Percentiles rank a stretch among this genome's conserved stretches.
These are phyloP conservation scores for Philypnodon macrostomus DNA, from an alignment of 2,797 vertebrate species.

Conservation along the genomic window DNA sequence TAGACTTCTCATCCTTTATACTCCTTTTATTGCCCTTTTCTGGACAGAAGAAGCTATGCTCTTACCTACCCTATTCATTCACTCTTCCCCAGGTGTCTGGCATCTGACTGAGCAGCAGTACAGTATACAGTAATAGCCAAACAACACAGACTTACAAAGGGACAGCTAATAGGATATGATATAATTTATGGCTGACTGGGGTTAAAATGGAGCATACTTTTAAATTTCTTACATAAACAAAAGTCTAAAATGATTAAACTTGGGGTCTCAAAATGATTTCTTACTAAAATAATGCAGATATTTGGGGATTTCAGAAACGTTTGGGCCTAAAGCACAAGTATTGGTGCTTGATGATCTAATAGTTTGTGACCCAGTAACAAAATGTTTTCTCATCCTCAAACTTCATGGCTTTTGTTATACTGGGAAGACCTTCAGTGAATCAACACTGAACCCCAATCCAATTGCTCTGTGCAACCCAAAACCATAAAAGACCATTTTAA, in stretches of 20 bases:
- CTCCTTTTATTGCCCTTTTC: slow-evolving; percentile 31
- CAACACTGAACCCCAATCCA: slow-evolving; percentile 67
- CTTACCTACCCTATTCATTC: slow-evolving; percentile 42
- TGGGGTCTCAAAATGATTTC: slow-evolving; percentile 10
- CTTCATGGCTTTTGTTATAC: slow-evolving; percentile 45
- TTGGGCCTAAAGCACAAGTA: slow-evolving; percentile 14
- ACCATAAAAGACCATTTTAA: slow-evolving; percentile 58
- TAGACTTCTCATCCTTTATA: slow-evolving; percentile 63
- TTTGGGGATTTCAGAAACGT: too few species aligned
- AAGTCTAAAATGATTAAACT: slow-evolving; percentile 15
- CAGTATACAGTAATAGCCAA: slow-evolving; percentile 40
- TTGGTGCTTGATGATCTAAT: slow-evolving; percentile 15
- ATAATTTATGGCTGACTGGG: slow-evolving; percentile 58
- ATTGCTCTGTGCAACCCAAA: slow-evolving; percentile 60
- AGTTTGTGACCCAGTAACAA: slow-evolving; percentile 21
- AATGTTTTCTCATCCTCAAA: slow-evolving; percentile 48
- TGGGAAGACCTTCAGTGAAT: slow-evolving; percentile 54
- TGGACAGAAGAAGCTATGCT: slow-evolving; percentile 32
- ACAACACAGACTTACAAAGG: slow-evolving; percentile 40
- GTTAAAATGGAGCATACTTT: slow-evolving; percentile 47
- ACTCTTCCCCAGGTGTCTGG: slow-evolving; percentile 59
- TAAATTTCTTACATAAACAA: slow-evolving; percentile 35
- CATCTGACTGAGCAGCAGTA: slow-evolving; percentile 59
- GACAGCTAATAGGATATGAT: slow-evolving; percentile 66
- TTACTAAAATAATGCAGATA: too few species aligned